Evolutionary conservation across 2,888 invertebrate species (phyloP).

Genomic region (Ecliptopera silaceata): DNA sequence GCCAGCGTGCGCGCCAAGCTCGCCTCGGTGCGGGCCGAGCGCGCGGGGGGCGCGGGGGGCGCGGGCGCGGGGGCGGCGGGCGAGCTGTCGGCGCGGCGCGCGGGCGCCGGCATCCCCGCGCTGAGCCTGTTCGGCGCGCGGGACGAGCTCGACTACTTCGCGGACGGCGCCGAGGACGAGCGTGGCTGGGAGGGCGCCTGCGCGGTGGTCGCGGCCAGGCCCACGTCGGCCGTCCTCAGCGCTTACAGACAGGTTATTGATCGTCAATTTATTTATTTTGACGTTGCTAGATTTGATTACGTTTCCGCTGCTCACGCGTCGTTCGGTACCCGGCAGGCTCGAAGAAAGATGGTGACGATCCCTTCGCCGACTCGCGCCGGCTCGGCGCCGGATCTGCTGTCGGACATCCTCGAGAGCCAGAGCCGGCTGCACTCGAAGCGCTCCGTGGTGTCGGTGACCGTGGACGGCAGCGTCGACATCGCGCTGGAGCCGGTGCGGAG

Average conservation of each 20-base stretch:
- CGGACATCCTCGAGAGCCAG: slow-evolving; percentile 87
- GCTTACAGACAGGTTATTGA: slow-evolving; percentile 66
- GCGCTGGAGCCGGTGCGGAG: slow-evolving; percentile 44
- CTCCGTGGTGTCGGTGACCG: slow-evolving; percentile 81
- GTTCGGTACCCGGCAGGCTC: slow-evolving; percentile 56
- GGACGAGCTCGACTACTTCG: slow-evolving; percentile 88
- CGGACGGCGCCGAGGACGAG: slow-evolving; percentile 74
- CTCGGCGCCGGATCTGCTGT: slow-evolving; percentile 85
- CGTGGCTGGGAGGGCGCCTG: slow-evolving; percentile 51
- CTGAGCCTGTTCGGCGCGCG: slow-evolving; percentile 85
- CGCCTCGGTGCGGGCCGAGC: slow-evolving; percentile 32
- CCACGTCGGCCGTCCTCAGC: slow-evolving; percentile 70
- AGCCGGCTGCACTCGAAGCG: slow-evolving; percentile 87
- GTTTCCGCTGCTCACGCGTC: too few species aligned
- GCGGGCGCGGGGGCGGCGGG: slow-evolving; percentile 9
- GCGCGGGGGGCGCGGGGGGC: slow-evolving; percentile 16
- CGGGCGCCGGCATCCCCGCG: slow-evolving; percentile 51
- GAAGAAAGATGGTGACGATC: slow-evolving; percentile 74
- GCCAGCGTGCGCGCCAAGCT: slow-evolving; percentile 64
- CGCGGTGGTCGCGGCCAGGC: slow-evolving; percentile 68
- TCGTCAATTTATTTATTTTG: too few species aligned
- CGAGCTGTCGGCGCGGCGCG: slow-evolving; percentile 37
- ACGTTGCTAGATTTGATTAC: too few species aligned
- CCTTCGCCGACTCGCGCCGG: slow-evolving; percentile 68
- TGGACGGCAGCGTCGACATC: slow-evolving; percentile 85